phyloP scores from a whole-genome alignment of 2,797 vertebrate species.

The Philypnodon macrostomus region DNA sequence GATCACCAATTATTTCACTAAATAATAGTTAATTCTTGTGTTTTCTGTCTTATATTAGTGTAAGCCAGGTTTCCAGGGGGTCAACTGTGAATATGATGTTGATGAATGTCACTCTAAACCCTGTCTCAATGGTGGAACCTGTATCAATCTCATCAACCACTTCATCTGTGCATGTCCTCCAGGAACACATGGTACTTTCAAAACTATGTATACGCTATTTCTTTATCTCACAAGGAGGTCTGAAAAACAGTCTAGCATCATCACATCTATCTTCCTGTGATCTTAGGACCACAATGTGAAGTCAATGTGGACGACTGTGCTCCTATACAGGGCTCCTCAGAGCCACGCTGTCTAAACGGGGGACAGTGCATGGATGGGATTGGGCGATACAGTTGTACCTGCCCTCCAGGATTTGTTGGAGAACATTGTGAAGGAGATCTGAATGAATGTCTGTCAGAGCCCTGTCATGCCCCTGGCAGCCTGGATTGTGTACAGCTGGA shows the following conservation, averaged over 20 bases:
- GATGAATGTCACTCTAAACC: constrained; percentile 90
- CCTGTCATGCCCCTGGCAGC: constrained; percentile 83
- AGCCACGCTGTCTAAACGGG: constrained; percentile 74
- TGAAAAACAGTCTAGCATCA: background rate
- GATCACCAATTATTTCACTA: background rate
- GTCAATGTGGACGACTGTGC: constrained; percentile 78
- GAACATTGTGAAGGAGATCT: constrained; percentile 90
- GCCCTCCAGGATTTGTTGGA: constrained; percentile 85
- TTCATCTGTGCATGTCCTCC: constrained; percentile 89
- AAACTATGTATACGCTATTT: too few relatives aligned
- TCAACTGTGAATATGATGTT: constrained; percentile 91
- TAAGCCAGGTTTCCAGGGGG: constrained; percentile 88
- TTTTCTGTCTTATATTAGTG: constrained; percentile 72
- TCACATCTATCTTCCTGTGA: background rate
- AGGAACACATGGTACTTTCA: constrained; percentile 83
- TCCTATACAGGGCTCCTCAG: constrained; percentile 56
- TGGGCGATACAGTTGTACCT: constrained; percentile 84
- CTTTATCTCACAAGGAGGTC: background rate
- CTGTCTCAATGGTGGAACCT: constrained; percentile 88
- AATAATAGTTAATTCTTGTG: constrained; percentile 5
- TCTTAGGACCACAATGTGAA: constrained; percentile 75
- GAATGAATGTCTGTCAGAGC: constrained; percentile 86
- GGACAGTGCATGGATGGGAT: constrained; percentile 85
- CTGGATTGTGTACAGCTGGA: constrained; percentile 87
- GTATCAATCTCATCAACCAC: constrained; percentile 87